Conservation (phyloP, 2,888 invertebrate species). For the Emesis russula region DNA sequence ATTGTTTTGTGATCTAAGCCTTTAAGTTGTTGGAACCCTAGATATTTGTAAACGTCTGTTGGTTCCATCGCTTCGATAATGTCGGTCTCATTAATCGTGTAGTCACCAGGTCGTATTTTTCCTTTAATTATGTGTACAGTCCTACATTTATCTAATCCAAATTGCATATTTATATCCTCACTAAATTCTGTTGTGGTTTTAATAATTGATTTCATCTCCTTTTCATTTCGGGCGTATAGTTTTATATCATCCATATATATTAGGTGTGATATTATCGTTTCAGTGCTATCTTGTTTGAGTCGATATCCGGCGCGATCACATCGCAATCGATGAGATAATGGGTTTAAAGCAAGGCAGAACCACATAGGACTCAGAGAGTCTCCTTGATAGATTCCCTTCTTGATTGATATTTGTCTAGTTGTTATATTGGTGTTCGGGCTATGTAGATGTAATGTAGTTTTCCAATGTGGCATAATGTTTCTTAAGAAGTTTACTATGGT, state of each 20-base stretch:
- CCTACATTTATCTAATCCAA: neutral
- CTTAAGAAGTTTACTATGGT: too few relatives aligned
- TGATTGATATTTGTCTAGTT: too few relatives aligned
- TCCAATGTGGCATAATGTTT: too few relatives aligned
- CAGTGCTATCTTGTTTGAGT: neutral
- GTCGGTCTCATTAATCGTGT: too few relatives aligned
- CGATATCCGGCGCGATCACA: neutral
- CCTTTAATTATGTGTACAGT: neutral
- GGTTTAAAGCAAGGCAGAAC: neutral
- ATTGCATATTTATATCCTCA: neutral
- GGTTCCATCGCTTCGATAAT: too few relatives aligned
- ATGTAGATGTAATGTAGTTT: too few relatives aligned
- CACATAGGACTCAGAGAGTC: neutral
- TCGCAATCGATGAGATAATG: neutral
- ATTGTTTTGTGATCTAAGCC: too few relatives aligned
- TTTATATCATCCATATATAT: neutral
- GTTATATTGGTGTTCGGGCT: too few relatives aligned
- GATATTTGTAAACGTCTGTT: too few relatives aligned
- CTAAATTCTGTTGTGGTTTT: neutral
- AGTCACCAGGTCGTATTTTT: neutral
- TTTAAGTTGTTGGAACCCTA: too few relatives aligned
- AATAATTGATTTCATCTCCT: neutral
- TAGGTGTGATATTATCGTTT: neutral
- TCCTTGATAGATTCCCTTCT: neutral
- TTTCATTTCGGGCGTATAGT: neutral